A percentile compares a stretch with the other conserved stretches of the same genome.
phyloP scores from a whole-genome alignment of 2,113 vertebrate species.

The Malaclemys terrapin region DNA sequence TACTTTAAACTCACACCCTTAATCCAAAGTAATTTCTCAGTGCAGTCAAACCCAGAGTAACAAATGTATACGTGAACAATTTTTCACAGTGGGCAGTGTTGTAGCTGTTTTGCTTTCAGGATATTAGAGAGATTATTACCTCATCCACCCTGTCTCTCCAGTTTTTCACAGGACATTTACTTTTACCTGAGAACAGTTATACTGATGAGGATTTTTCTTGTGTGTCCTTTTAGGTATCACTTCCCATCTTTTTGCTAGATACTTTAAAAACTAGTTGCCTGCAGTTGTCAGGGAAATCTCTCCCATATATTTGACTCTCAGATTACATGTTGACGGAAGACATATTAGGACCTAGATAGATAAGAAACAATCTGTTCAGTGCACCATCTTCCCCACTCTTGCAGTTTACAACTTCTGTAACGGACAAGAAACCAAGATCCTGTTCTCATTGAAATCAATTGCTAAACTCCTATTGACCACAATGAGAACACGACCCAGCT shows the following conservation, averaged over 20 bases:
- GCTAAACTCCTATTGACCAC: neutral
- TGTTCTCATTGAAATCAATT: neutral
- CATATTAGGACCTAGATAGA: neutral
- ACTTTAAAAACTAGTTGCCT: constrained; percentile 18
- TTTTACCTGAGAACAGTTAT: neutral
- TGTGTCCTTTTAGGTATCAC: neutral
- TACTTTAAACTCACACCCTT: no score
- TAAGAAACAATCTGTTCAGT: neutral
- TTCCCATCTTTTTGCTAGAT: neutral
- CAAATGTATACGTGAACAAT: no score
- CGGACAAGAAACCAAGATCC: neutral
- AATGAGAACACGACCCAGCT: neutral
- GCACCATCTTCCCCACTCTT: neutral
- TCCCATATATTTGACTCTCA: neutral
- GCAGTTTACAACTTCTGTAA: no score
- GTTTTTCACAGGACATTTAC: neutral
- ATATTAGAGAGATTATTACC: neutral
- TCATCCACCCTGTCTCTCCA: fast-evolving
- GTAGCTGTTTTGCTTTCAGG: neutral
- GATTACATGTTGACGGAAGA: constrained; percentile 10
- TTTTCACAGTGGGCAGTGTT: neutral
- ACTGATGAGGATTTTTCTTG: neutral
- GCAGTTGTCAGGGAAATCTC: constrained; percentile 5
- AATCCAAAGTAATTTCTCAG: no score
- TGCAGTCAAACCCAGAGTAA: no score